Evolutionary conservation across 2,113 vertebrate species (phyloP), one percentile per base, ranked within the genome.

Genomic region (Xiphophorus couchianus): DNA sequence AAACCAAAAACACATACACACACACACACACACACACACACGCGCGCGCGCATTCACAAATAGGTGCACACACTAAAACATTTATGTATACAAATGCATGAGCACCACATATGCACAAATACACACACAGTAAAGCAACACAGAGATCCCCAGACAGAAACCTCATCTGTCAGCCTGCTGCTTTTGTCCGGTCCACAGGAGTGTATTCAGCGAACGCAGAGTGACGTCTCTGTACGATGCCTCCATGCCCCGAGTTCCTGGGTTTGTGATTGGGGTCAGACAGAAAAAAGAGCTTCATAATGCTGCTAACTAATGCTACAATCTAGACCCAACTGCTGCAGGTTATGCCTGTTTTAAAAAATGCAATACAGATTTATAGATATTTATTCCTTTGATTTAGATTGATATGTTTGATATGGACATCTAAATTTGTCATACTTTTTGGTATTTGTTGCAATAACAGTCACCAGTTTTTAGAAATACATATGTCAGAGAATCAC

Each of bases 141-240:
- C 86, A 87, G 76, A 78, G 69, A 82, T 76, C 79, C 80, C 86
- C 87, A 88, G 76, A 91, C 83, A 70, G 84, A 88, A 86, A 83
- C 89, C 90, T 93, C 91, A 93, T 93, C 92, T 92, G 92, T 91
- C 89, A 89, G 87, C 51, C 82, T 81, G 77, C 87, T 89, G 89
- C 91, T 89, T 93, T 93, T 90, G 89, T 90, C 79, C 85, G 17
- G 73, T 68, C 74, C 82, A 71, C 79, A 86, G 78, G 74, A 88
- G 71, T 81, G 42, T 68, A 80, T 78, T 84, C 75, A 83, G 85
- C 79, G 88, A 88, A 81, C 83, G 77, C 82, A 72, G 77, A 86
- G 62, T 88, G 88, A 92, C 76, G 64, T 87, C 85, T 90, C 90
- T 86, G 90, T 89, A 51, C 76, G 70, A 75, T 80, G 73, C 73